Evolutionary conservation across 2,797 vertebrate species (phyloP).

Genomic region (Crocidura indochinensis): DNA sequence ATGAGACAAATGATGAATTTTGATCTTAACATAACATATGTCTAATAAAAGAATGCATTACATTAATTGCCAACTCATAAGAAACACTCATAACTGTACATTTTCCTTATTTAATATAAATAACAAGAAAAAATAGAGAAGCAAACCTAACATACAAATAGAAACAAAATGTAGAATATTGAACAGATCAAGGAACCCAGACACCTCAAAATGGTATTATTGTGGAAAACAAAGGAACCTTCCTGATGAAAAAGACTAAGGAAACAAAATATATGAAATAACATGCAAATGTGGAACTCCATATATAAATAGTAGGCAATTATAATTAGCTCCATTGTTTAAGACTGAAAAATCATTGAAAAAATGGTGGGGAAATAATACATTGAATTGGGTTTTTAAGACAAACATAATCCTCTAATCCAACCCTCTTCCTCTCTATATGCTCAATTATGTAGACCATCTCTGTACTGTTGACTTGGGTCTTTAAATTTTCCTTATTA

Average conservation of each 20-base stretch:
- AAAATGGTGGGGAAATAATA: too few relatives aligned
- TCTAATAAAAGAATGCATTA: neutral
- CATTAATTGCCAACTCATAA: neutral
- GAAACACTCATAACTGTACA: neutral
- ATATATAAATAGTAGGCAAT: too few relatives aligned
- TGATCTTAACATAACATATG: neutral
- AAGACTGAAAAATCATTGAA: too few relatives aligned
- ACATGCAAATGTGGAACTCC: too few relatives aligned
- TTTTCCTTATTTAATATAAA: neutral
- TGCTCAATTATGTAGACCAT: too few relatives aligned
- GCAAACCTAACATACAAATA: neutral
- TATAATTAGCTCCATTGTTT: too few relatives aligned
- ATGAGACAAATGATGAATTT: neutral
- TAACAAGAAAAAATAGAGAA: neutral
- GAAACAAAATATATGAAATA: too few relatives aligned
- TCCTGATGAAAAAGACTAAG: neutral
- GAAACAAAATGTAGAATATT: constrained; percentile 10
- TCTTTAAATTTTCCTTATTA: too few relatives aligned
- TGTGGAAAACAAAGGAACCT: neutral
- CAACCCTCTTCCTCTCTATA: too few relatives aligned
- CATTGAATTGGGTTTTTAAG: too few relatives aligned
- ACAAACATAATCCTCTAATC: too few relatives aligned
- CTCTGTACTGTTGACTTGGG: too few relatives aligned
- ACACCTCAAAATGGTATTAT: neutral
- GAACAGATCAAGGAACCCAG: neutral